Percentiles rank a stretch among this genome's conserved stretches.
phyloP scores from a whole-genome alignment of 2,797 vertebrate species.

The Pygocentrus nattereri region DNA sequence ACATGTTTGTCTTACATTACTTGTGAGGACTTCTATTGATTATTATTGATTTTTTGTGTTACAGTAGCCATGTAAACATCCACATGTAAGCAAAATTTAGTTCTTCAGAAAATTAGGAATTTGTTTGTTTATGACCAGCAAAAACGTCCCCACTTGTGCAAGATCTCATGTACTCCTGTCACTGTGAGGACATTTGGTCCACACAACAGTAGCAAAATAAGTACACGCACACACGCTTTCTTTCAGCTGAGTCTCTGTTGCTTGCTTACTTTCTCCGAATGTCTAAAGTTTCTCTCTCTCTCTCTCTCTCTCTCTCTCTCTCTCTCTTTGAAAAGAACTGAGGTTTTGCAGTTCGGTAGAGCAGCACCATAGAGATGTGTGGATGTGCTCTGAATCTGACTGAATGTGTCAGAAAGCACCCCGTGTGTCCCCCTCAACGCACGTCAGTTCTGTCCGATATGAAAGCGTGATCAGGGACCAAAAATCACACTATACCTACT shows the following conservation, averaged over 20 bases:
- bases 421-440: neutral
- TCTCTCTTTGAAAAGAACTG: neutral
- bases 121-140: too few relatives aligned
- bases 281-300: too few relatives aligned
- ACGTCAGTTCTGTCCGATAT: neutral
- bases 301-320: neutral
- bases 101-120: too few relatives aligned
- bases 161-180: too few relatives aligned
- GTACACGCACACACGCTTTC: neutral
- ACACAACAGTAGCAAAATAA: too few relatives aligned
- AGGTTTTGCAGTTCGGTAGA: slow-evolving; percentile 28
- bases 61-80: too few relatives aligned
- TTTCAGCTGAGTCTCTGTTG: neutral
- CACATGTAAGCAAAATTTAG: too few relatives aligned
- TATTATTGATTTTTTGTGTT: too few relatives aligned
- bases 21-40: too few relatives aligned
- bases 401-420: neutral
- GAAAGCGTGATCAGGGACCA: neutral
- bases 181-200: too few relatives aligned
- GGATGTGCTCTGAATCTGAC: slow-evolving; percentile 24
- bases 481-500: neutral
- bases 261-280: too few relatives aligned
- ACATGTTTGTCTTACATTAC: neutral
- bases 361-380: neutral
- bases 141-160: too few relatives aligned